Evolutionary conservation across 2,888 invertebrate genomes (phyloP).

Genomic region (Muschampia plurimacula): DNA sequence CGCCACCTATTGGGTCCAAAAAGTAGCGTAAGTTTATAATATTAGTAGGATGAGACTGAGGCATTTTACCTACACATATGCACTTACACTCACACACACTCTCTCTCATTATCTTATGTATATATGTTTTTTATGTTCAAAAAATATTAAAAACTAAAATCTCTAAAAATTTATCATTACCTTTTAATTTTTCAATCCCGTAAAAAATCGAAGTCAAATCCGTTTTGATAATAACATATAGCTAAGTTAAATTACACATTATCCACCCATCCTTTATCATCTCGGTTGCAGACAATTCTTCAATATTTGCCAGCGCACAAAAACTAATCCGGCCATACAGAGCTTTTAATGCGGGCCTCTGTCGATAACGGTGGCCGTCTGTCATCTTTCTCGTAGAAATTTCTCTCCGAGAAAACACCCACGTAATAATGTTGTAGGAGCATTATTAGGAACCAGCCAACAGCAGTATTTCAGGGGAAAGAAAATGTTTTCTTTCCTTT

Average conservation of each 20-base stretch:
- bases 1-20: too few species aligned
- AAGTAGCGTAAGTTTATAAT: too few species aligned
- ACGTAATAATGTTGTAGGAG: slow-evolving; percentile 35
- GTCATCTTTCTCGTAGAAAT: slow-evolving; percentile 32
- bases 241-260: neutral
- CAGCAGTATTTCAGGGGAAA: slow-evolving; percentile 26
- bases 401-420: slow-evolving; percentile 25
- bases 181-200: neutral
- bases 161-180: neutral
- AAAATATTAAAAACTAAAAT: too few species aligned
- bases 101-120: too few species aligned
- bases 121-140: too few species aligned
- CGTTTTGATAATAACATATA: neutral
- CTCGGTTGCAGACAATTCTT: slow-evolving; percentile 30
- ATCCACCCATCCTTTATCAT: slow-evolving; percentile 16
- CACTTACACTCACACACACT: too few species aligned
- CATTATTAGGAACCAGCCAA: slow-evolving; percentile 29
- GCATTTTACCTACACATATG: too few species aligned
- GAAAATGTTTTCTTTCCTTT: slow-evolving; percentile 30
- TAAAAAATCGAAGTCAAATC: neutral
- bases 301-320: slow-evolving; percentile 26
- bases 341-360: slow-evolving; percentile 18
- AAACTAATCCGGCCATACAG: slow-evolving; percentile 30
- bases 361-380: slow-evolving; percentile 32
- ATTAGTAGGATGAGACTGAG: too few species aligned